Percentiles rank a stretch among this genome's conserved stretches.
Conservation (phyloP, 2,113 vertebrate species). For the Mormyrus lacerda region DNA sequence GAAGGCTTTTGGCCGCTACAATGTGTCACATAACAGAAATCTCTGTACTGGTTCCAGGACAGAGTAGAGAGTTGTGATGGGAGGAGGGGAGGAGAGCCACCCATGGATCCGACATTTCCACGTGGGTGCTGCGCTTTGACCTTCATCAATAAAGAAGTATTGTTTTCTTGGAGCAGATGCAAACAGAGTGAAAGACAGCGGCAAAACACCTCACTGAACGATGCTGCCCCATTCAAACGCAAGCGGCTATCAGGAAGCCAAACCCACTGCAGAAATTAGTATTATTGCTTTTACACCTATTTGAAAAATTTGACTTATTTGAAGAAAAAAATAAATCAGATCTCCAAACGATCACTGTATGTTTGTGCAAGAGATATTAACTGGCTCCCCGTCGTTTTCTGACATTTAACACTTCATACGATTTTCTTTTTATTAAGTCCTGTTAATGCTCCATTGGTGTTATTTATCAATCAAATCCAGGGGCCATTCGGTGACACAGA, state of each 20-base stretch:
- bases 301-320: not conserved
- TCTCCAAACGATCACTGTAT: not conserved
- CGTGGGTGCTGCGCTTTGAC: not conserved
- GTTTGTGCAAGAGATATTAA: not conserved
- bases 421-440: not conserved
- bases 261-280: not conserved
- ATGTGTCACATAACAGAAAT: not conserved
- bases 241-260: not conserved
- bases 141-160: not conserved
- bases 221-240: not conserved
- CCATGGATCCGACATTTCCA: not conserved
- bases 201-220: not conserved
- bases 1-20: not conserved
- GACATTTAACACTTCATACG: not conserved
- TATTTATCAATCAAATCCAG: not conserved
- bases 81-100: not conserved
- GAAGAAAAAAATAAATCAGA: not conserved
- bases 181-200: not conserved
- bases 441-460: not conserved
- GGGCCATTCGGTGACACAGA: not conserved
- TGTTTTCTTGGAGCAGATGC: not conserved
- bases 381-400: not conserved
- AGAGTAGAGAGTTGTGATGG: not conserved
- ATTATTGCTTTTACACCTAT: not conserved
- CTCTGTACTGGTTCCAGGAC: conserved; percentile 5